These are phyloP conservation scores for Nematolebias whitei DNA, from an alignment of 2,113 vertebrate genomes.

Conservation along the genomic window DNA sequence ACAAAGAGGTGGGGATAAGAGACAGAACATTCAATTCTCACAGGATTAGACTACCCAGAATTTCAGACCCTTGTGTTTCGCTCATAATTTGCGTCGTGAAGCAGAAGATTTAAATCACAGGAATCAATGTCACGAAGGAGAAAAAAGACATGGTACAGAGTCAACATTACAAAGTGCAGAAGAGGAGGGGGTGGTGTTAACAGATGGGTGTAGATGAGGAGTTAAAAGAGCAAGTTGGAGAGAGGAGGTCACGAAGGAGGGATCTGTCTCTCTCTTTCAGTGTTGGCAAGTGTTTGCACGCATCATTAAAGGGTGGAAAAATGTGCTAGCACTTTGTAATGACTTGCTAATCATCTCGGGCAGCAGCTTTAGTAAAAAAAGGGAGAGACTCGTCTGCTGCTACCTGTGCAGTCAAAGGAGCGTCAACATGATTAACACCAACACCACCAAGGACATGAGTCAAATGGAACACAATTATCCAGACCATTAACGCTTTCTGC, in stretches of 20 bases:
- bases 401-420: slow-evolving; percentile 6
- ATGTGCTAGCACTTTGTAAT: slow-evolving; percentile 41
- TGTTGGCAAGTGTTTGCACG: slow-evolving; percentile 51
- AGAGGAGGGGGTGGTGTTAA: slow-evolving; percentile 34
- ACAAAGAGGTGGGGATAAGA: slow-evolving; percentile 17
- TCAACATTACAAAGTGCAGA: slow-evolving; percentile 52
- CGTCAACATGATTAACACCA: slow-evolving; percentile 33
- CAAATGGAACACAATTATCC: slow-evolving; percentile 18
- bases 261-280: slow-evolving; percentile 16
- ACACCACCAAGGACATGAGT: slow-evolving; percentile 21
- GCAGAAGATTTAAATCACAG: slow-evolving; percentile 66
- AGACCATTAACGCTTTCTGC: slow-evolving; percentile 6
- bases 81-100: slow-evolving; percentile 73
- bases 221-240: slow-evolving; percentile 38
- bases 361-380: slow-evolving; percentile 30
- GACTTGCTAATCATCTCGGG: slow-evolving; percentile 63
- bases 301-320: slow-evolving; percentile 64
- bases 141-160: slow-evolving; percentile 35
- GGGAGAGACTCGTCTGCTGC: slow-evolving; percentile 13
- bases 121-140: slow-evolving; percentile 68
- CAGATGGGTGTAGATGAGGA: slow-evolving; percentile 35
- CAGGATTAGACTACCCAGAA: too few relatives aligned
- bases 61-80: too few relatives aligned
- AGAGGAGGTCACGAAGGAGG: slow-evolving; percentile 40
- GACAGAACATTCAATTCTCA: slow-evolving; percentile 67